Evolutionary conservation across 2,113 vertebrate genomes (phyloP), one percentile per base, ranked within the genome.

Genomic region (Parotia lawesii): DNA sequence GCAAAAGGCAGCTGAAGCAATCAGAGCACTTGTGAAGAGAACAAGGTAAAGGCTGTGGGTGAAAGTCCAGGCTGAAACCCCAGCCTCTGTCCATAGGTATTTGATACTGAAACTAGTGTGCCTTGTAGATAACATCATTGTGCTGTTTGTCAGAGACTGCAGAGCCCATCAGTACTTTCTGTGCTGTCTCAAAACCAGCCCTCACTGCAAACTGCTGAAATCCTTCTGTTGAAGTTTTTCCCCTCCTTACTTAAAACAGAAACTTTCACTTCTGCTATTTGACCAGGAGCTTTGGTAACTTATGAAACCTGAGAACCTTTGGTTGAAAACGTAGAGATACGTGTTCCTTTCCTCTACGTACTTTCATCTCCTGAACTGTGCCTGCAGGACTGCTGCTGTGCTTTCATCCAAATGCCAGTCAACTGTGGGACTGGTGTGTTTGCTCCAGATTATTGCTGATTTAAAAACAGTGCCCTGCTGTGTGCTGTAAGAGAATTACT

Each of bases 181-280:
- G 23, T 57, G n/a, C 38, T 56, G 61, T 35, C 40, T 45, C 6
- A 79, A 31, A 7, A 8, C 40, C 22, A 47, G 15, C 28, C 14
- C 33, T 61, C 23, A 8, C 60, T 62, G 51, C 85, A 62, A 50
- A 31, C 56, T 58, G 50, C 56, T 83, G 58, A 58, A 33, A 86
- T 15, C 21, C n/a, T 73, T 45, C 62, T 61, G 35, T 11, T 54
- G 37, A 48, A 18, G 9, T 6, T 47, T 75, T 58, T 62, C 14
- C 29, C 9, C 19, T 67, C 40, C 33, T 47, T 47, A 2, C n/a
- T 80, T 66, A 57, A 86, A 94, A 66, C 9, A 76, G 54, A 58
- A 93, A 54, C 47, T 93, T 91, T 83, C 56, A 53, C 75, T 95
- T 87, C 93, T 89, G 66, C 56, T 95, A 9, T 89, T 89, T 74